Conservation (phyloP, 2,888 invertebrate genomes). For the Agrochola lota region DNA sequence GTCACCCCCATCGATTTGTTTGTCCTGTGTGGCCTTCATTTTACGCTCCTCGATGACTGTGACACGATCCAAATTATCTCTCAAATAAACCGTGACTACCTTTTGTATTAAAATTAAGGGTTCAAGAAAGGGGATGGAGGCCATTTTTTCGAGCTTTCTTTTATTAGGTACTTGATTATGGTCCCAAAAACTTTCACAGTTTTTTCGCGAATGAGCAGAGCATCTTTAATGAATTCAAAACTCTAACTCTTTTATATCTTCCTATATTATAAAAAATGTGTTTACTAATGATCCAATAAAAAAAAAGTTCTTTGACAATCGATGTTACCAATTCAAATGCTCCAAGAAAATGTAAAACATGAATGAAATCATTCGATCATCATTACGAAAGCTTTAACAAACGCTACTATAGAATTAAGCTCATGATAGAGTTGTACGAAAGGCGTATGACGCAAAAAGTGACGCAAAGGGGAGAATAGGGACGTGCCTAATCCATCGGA, state of each 20-base stretch:
- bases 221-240: background rate
- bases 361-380: slow-evolving; percentile 50
- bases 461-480: slow-evolving; percentile 71
- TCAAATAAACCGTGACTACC: slow-evolving; percentile 53
- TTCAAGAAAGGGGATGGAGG: slow-evolving; percentile 26
- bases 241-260: too few species aligned
- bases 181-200: background rate
- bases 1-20: slow-evolving; percentile 83
- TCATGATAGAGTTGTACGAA: slow-evolving; percentile 67
- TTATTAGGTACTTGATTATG: background rate
- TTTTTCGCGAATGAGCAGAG: background rate
- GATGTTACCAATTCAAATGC: slow-evolving; percentile 2
- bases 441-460: slow-evolving; percentile 69
- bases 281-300: background rate
- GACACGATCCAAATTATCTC: slow-evolving; percentile 65
- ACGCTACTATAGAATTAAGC: slow-evolving; percentile 58
- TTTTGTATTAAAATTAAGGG: slow-evolving; percentile 55
- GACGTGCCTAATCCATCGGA: slow-evolving; percentile 76
- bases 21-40: slow-evolving; percentile 86
- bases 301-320: slow-evolving; percentile 11
- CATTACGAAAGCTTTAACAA: slow-evolving; percentile 52
- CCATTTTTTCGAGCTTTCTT: slow-evolving; percentile 7
- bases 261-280: background rate
- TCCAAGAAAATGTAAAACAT: slow-evolving; percentile 15
- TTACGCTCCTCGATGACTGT: slow-evolving; percentile 78